Conservation (phyloP, 2,888 invertebrate species). For the Pseudoips prasinana region DNA sequence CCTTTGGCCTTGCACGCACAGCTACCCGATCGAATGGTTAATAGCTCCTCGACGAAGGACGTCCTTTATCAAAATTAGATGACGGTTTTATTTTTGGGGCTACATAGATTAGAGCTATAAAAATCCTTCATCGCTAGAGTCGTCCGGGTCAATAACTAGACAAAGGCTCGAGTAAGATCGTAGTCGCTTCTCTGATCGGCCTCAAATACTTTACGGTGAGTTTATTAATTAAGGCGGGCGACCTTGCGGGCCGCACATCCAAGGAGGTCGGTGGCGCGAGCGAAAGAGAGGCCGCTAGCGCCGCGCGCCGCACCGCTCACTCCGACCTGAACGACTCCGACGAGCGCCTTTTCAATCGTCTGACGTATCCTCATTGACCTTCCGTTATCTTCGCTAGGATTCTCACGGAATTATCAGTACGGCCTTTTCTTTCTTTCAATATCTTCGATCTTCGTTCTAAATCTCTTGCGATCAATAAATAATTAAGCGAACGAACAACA, state of each 20-base stretch:
- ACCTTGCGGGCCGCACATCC: conserved; percentile 80
- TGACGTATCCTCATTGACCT: conserved; percentile 77
- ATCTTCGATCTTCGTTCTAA: conserved; percentile 6
- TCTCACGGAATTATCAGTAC: conserved; percentile 50
- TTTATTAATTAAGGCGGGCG: conserved; percentile 82
- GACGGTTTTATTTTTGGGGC: conserved; percentile 17
- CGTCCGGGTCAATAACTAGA: conserved; percentile 77
- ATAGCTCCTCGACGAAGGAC: no score
- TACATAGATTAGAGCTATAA: conserved; percentile 47
- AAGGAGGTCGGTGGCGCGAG: conserved; percentile 73
- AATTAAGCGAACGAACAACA: conserved; percentile 4
- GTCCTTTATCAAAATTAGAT: no score
- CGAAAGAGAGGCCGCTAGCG: conserved; percentile 51
- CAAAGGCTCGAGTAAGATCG: conserved; percentile 76
- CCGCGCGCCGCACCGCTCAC: conserved; percentile 30
- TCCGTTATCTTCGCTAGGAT: conserved; percentile 73
- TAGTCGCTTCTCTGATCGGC: conserved; percentile 76
- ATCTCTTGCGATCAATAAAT: conserved; percentile 8
- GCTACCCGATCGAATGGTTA: no score
- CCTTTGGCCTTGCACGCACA: no score
- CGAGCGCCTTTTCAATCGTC: conserved; percentile 60
- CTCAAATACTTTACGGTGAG: conserved; percentile 81
- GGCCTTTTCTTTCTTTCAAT: conserved; percentile 23
- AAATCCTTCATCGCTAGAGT: conserved; percentile 54
- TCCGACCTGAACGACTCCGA: conserved; percentile 50